phyloP scores from a whole-genome alignment of 2,888 invertebrate genomes.

The Leucoma salicis region DNA sequence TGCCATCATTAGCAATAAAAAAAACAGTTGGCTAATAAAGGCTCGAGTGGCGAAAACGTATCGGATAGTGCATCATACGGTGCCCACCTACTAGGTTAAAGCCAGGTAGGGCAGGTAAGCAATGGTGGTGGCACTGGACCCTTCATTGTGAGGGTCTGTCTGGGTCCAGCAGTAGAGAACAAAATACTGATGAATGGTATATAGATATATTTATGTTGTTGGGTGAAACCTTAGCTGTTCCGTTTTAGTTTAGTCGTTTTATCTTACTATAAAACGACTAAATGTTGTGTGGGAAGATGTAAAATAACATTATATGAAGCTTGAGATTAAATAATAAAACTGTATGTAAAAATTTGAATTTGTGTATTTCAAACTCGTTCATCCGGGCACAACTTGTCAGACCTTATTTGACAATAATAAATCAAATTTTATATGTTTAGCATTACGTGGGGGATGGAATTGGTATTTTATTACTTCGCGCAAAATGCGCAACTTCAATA shows the following conservation, averaged over 20 bases:
- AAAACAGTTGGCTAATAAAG: too few species aligned
- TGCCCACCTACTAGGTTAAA: too few species aligned
- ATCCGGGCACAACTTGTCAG: conserved; percentile 3
- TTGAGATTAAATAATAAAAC: conserved; percentile 10
- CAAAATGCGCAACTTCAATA: background rate
- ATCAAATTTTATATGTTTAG: conserved; percentile 1
- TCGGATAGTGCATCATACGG: too few species aligned
- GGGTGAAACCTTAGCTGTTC: background rate
- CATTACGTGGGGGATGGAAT: background rate
- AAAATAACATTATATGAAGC: conserved; percentile 12
- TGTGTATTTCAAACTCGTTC: conserved; percentile 6
- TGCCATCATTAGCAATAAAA: too few species aligned
- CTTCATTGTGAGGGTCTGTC: too few species aligned
- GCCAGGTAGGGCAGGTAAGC: too few species aligned
- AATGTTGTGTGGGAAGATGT: conserved; percentile 1
- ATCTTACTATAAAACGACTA: background rate
- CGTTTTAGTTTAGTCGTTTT: background rate
- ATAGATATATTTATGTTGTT: too few species aligned
- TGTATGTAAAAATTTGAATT: conserved; percentile 7
- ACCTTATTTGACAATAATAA: conserved; percentile 4
- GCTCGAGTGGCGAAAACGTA: too few species aligned
- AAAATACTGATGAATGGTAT: too few species aligned
- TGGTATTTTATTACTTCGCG: background rate
- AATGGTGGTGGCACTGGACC: too few species aligned
- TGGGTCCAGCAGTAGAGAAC: too few species aligned